A percentile compares a stretch with the other conserved stretches of the same genome.
Evolutionary conservation across 2,113 vertebrate species (phyloP).

Genomic region (Pluvialis apricaria): DNA sequence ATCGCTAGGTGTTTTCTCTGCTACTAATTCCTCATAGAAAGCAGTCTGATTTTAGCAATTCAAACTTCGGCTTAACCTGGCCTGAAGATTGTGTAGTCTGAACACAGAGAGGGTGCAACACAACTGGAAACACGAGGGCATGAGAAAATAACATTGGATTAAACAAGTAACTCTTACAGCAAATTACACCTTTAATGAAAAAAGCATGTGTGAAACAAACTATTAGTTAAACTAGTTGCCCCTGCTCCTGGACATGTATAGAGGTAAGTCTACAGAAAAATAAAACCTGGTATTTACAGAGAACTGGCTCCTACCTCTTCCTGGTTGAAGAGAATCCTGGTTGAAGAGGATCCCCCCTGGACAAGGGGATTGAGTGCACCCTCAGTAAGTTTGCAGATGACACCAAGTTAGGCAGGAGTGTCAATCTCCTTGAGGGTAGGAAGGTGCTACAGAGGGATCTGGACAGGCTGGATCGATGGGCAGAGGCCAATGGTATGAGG

Average conservation of each 20-base stretch:
- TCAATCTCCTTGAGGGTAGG: too few species aligned
- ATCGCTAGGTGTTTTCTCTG: background rate
- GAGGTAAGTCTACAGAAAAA: background rate
- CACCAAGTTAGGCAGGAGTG: too few species aligned
- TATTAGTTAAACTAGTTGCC: background rate
- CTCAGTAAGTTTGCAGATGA: too few species aligned
- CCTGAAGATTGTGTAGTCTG: background rate
- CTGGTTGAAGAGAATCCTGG: background rate
- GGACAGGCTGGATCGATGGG: too few species aligned
- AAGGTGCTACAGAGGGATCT: too few species aligned
- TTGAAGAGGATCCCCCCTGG: too few species aligned
- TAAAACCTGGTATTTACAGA: background rate
- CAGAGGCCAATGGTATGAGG: too few species aligned
- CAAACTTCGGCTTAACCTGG: background rate
- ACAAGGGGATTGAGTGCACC: too few species aligned
- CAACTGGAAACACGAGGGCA: background rate
- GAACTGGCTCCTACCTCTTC: background rate
- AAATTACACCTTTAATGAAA: background rate
- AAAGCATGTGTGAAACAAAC: background rate
- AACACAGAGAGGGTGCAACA: background rate
- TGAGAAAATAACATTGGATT: background rate
- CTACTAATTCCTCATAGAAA: background rate
- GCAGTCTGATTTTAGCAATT: background rate
- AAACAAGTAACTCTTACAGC: background rate
- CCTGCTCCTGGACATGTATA: background rate